Percentiles rank a stretch among this genome's conserved stretches.
Evolutionary conservation across 2,797 vertebrate genomes (phyloP).

Genomic region (Harpagifer antarcticus): DNA sequence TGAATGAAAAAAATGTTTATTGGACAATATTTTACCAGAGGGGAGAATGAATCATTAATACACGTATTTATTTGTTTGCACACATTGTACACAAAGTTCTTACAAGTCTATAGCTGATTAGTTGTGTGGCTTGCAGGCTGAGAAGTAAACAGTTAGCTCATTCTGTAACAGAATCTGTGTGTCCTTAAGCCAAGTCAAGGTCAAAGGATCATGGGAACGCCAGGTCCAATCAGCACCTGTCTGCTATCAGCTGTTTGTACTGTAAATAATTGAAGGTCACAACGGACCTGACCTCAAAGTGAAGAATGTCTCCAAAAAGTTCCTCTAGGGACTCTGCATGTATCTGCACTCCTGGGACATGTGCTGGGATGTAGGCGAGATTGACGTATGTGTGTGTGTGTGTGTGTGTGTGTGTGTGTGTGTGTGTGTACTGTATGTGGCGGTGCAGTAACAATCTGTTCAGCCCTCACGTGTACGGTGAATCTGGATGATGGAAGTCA

Average conservation of each 20-base stretch:
- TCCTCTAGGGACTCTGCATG: conserved; percentile 25
- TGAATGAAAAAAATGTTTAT: conserved; percentile 23
- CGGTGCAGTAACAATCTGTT: conserved; percentile 23
- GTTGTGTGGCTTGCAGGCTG: conserved; percentile 16
- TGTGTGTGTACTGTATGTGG: conserved; percentile 4
- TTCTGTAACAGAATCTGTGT: conserved; percentile 26
- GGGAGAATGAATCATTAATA: conserved; percentile 55
- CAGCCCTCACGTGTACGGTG: neutral
- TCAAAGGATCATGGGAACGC: conserved; percentile 37
- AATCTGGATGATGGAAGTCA: conserved; percentile 37
- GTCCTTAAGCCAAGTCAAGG: conserved; percentile 47
- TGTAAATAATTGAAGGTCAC: conserved; percentile 41
- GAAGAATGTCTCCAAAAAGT: conserved; percentile 43
- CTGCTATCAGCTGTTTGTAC: conserved; percentile 45
- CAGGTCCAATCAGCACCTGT: conserved; percentile 52
- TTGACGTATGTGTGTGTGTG: neutral
- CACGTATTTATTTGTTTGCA: conserved; percentile 48
- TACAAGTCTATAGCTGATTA: conserved; percentile 27
- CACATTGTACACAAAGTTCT: conserved; percentile 30
- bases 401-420: neutral
- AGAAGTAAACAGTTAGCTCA: conserved; percentile 36
- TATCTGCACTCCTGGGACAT: conserved; percentile 33
- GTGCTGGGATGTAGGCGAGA: conserved; percentile 29
- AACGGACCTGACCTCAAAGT: conserved; percentile 63
- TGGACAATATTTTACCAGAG: conserved; percentile 31